A percentile compares a stretch with the other conserved stretches of the same genome.
Evolutionary conservation across 35 echinoderm and acorn worm genomes (phyloP).

Genomic region (Chiridota heheva): DNA sequence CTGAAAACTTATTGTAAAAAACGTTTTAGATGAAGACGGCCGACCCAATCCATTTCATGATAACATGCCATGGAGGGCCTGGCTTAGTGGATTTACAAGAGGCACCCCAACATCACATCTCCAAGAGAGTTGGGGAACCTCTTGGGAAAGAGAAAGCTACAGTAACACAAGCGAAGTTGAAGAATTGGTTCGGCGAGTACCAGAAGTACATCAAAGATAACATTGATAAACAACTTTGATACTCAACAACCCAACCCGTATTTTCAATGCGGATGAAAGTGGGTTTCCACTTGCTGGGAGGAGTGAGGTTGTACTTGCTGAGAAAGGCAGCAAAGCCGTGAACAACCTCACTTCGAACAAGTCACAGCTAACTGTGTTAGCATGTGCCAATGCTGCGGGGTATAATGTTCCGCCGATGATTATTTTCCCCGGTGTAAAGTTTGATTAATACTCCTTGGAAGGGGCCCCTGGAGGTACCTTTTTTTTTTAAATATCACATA

Average conservation of each 20-base stretch:
- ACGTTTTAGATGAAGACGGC: neutral
- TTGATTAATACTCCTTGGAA: conserved; percentile 14
- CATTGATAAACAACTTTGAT: neutral
- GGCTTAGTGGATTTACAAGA: neutral
- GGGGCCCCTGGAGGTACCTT: conserved; percentile 13
- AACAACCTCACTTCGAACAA: neutral
- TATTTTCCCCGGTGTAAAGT: conserved; percentile 4
- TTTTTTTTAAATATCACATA: neutral
- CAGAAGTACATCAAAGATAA: conserved; percentile 14
- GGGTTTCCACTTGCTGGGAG: conserved; percentile 24
- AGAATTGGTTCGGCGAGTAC: conserved; percentile 24
- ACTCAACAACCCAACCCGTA: neutral
- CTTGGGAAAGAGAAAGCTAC: neutral
- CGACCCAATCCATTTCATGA: neutral
- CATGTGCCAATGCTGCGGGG: conserved; percentile 22
- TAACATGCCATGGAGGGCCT: neutral
- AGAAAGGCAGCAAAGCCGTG: neutral
- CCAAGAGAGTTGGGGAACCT: neutral
- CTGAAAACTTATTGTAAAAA: neutral
- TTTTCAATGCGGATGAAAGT: conserved; percentile 31
- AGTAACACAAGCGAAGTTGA: conserved; percentile 3
- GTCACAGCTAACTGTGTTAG: conserved; percentile 27
- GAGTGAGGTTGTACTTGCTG: neutral
- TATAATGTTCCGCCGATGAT: conserved; percentile 19
- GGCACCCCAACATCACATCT: neutral